Evolutionary conservation across 2,888 invertebrate species (phyloP), one percentile per base, ranked within the genome.

Genomic region (Schizotus pectinicornis): DNA sequence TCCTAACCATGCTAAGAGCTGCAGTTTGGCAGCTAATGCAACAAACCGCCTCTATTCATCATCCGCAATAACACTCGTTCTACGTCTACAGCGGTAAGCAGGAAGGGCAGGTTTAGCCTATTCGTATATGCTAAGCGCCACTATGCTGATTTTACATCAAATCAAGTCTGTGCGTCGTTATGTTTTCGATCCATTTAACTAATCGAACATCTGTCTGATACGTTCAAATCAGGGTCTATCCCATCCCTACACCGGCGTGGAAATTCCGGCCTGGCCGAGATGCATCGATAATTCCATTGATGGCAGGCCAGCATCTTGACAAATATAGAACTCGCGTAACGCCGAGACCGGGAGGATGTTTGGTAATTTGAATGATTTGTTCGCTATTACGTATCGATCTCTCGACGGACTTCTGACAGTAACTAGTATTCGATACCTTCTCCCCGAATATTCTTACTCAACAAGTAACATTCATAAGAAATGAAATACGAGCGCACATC

Each of bases 401-500:
- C 38, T 47, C 36, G 33, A 39, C 39, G 36, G 52, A 50, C 42
- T 32, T 46, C 55, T 59, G 51, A 34, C 45, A 46, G 48, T 52
- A n/a, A n/a, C n/a, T n/a, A 53, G 57, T 42, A 59, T 22, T 35
- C 38, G 43, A 56, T 51, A 57, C 48, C 46, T 42, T 47, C 41
- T 38, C 41, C 51, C 42, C 31, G 31, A 43, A 59, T 51, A 55
- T 59, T 59, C 51, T 46, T 50, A 59, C 59, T 59, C 59, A 70
- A 66, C 68, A 67, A 67, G 61, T 63, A 66, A 65, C 69, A 70
- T 74, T 71, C 69, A 68, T 69, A 69, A 69, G 67, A 63, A 65
- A 74, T 74, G 70, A 74, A 71, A 73, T 74, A 74, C 70, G 71
- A 70, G 64, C 64, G 64, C 65, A 67, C 73, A 72, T 73, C 71